Conservation (phyloP, 2,797 vertebrate species). For the Leptoclinus maculatus region DNA sequence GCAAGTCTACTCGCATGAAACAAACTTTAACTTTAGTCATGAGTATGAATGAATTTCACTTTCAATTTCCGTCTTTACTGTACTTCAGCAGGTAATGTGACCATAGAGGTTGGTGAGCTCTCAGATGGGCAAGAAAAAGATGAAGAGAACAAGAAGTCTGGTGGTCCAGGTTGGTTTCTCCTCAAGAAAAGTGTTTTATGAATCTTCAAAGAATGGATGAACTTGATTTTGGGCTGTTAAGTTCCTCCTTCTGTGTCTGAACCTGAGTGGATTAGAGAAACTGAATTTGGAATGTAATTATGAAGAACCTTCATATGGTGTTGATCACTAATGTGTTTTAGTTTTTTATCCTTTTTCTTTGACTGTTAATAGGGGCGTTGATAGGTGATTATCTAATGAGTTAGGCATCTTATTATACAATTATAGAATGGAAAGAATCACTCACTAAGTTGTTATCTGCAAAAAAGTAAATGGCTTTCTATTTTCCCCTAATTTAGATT, state of each 20-base stretch:
- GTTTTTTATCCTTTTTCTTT: not conserved
- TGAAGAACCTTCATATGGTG: not conserved
- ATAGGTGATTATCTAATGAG: not conserved
- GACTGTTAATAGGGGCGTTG: not conserved
- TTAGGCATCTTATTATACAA: not conserved
- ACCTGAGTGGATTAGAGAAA: not conserved
- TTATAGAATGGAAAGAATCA: not conserved
- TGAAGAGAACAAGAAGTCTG: conserved; percentile 80
- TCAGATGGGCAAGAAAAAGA: conserved; percentile 86
- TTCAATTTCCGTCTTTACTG: not conserved
- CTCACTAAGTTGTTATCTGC: not conserved
- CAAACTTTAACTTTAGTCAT: not conserved
- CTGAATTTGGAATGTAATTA: no score
- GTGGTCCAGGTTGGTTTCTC: conserved; percentile 88
- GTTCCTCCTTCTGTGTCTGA: not conserved
- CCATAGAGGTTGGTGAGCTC: conserved; percentile 88
- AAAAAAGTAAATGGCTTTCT: not conserved
- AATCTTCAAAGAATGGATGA: not conserved
- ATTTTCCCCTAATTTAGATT: not conserved
- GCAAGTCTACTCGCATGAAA: not conserved
- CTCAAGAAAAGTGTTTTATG: not conserved
- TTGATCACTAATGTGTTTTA: not conserved
- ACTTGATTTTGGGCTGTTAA: not conserved
- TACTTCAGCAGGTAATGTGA: conserved; percentile 82
- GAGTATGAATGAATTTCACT: not conserved